These are phyloP conservation scores for Elegia similella DNA, from an alignment of 2,888 invertebrate species.

Conservation along the genomic window DNA sequence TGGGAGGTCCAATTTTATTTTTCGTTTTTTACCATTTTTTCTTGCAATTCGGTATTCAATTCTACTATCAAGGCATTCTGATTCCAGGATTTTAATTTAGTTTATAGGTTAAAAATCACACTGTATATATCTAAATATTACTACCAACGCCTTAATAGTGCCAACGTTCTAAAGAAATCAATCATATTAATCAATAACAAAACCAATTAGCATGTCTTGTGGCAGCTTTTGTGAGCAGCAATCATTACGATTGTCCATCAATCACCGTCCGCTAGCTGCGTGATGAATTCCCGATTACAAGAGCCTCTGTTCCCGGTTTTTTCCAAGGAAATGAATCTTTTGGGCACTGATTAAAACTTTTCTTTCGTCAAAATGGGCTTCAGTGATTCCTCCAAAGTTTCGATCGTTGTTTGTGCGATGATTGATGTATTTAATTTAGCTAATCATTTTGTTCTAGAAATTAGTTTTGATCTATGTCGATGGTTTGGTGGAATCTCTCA, in stretches of 20 bases:
- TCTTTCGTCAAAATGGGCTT: slow-evolving; percentile 22
- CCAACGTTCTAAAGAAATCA: not conserved
- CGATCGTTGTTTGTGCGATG: slow-evolving; percentile 17
- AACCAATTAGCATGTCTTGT: slow-evolving; percentile 31
- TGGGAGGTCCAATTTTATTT: too few species aligned
- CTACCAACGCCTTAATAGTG: not conserved
- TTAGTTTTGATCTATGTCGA: not conserved
- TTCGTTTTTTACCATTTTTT: too few species aligned
- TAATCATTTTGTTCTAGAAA: slow-evolving; percentile 3
- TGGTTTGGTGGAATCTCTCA: not conserved
- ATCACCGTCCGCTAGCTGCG: slow-evolving; percentile 29
- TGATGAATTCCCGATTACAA: slow-evolving; percentile 31
- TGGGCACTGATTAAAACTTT: slow-evolving; percentile 31
- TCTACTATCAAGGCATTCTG: too few species aligned
- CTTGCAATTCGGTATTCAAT: too few species aligned
- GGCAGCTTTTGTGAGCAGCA: slow-evolving; percentile 27
- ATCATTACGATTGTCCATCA: slow-evolving; percentile 36
- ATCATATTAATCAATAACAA: slow-evolving; percentile 25
- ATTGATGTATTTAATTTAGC: slow-evolving; percentile 19
- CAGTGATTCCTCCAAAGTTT: slow-evolving; percentile 20
- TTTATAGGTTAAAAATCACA: too few species aligned
- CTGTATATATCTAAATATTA: too few species aligned
- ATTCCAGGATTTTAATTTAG: too few species aligned
- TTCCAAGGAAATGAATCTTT: slow-evolving; percentile 23
- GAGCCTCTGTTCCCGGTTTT: slow-evolving; percentile 30